Conservation (phyloP, 2,888 invertebrate genomes). For the Cheilosia vulpina region DNA sequence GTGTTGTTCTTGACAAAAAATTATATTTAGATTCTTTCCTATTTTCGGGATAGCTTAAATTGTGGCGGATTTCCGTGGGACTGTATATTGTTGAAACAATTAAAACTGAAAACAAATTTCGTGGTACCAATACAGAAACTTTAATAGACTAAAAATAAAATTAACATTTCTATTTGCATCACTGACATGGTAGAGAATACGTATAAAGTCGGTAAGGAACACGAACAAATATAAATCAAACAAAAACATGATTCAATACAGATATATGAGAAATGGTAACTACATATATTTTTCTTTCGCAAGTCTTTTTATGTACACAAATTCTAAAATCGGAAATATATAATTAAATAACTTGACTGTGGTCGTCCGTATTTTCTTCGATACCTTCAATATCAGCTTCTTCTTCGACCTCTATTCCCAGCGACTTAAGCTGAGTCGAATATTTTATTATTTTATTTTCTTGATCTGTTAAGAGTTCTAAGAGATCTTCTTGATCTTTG, state of each 20-base stretch:
- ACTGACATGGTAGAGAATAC: background rate
- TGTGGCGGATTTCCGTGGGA: no score
- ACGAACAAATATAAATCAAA: background rate
- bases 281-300: constrained; percentile 28
- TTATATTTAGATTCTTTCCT: no score
- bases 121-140: background rate
- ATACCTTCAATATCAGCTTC: constrained; percentile 83
- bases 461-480: constrained; percentile 95
- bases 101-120: background rate
- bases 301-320: constrained; percentile 55
- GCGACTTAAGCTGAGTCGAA: constrained; percentile 85
- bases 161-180: background rate
- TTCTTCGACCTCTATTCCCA: constrained; percentile 83
- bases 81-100: background rate
- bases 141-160: constrained; percentile 18
- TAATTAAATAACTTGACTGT: constrained; percentile 51
- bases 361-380: constrained; percentile 74
- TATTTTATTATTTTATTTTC: constrained; percentile 88
- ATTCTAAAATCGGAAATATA: constrained; percentile 32
- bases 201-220: constrained; percentile 3
- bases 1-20: no score
- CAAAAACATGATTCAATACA: constrained; percentile 3
- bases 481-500: constrained; percentile 96
- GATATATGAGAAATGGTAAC: constrained; percentile 3
- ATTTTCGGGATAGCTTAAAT: no score